Conservation (phyloP, 2,888 invertebrate species). For the Thymelicus sylvestris region DNA sequence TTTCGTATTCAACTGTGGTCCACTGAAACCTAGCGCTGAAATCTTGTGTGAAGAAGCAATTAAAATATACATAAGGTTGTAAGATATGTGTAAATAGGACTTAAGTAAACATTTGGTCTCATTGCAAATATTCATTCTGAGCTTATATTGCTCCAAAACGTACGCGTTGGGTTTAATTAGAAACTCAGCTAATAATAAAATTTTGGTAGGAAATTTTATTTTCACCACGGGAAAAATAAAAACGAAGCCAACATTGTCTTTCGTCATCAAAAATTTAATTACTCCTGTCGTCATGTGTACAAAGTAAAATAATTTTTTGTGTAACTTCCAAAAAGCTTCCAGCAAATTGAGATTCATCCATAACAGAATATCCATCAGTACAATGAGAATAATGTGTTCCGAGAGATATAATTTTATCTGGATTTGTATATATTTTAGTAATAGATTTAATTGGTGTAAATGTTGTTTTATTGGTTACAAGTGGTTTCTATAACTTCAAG, state of each 20-base stretch:
- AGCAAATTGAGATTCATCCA: constrained; percentile 12
- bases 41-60: constrained; percentile 80
- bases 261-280: neutral
- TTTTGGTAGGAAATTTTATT: neutral
- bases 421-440: neutral
- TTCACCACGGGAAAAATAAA: neutral
- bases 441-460: no score
- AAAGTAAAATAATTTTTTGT: neutral
- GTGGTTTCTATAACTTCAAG: no score
- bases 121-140: constrained; percentile 50
- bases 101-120: constrained; percentile 66
- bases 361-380: constrained; percentile 30
- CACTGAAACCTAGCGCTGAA: constrained; percentile 64
- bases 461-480: no score
- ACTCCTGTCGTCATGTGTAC: neutral
- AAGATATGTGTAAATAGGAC: constrained; percentile 60
- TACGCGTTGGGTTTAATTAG: constrained; percentile 28
- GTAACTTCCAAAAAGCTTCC: neutral
- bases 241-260: neutral
- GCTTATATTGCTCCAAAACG: constrained; percentile 17
- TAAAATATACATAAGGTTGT: constrained; percentile 77
- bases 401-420: constrained; percentile 18
- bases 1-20: constrained; percentile 65
- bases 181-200: constrained; percentile 7
- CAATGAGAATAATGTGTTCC: constrained; percentile 27